Base-by-base conservation (phyloP, 1,140 invertebrate genomes). In the Hyposmocoma kahamanoa region DNA sequence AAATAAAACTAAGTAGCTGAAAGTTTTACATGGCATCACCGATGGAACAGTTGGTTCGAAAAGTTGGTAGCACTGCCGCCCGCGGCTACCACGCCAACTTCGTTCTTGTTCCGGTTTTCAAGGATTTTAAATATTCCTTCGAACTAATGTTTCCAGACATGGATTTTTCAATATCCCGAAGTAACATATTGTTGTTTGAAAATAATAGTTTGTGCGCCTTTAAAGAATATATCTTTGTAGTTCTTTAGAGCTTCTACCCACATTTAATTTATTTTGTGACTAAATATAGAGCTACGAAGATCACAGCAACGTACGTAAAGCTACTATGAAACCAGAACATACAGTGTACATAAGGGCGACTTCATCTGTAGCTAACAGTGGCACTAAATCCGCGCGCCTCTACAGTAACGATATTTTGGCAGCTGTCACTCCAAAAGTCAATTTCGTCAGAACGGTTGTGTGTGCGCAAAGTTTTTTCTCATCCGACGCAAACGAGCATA, bases 341-440 rank as follows among this genome's bases (percentile, higher is more conserved):
- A n/a, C n/a, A n/a, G n/a, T n/a, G n/a, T n/a, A n/a, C n/a, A n/a
- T n/a, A n/a, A n/a, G n/a, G n/a, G n/a, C n/a, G n/a, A n/a, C n/a
- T n/a, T n/a, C n/a, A n/a, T n/a, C n/a, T n/a, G n/a, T n/a, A n/a
- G n/a, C n/a, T n/a, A n/a, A n/a, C n/a, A n/a, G n/a, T n/a, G n/a
- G n/a, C n/a, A n/a, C n/a, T n/a, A n/a, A n/a, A n/a, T n/a, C n/a
- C n/a, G n/a, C n/a, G n/a, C n/a, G n/a, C n/a, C n/a, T n/a, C n/a
- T n/a, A n/a, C n/a, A 36, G 8, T 1, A 6, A 36, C 48, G 52
- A 59, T 60, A 50, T 39, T 65, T 57, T 48, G 53, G 59, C 61
- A 69, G 56, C 60, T 72, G 59, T 67, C 62, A 72, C 66, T 72
- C 64, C 60, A 60, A 70, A 77, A 77, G 72, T 66, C 69, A 72